Evolutionary conservation across 2,888 invertebrate species (phyloP).

Genomic region (Pseudoips prasinana): DNA sequence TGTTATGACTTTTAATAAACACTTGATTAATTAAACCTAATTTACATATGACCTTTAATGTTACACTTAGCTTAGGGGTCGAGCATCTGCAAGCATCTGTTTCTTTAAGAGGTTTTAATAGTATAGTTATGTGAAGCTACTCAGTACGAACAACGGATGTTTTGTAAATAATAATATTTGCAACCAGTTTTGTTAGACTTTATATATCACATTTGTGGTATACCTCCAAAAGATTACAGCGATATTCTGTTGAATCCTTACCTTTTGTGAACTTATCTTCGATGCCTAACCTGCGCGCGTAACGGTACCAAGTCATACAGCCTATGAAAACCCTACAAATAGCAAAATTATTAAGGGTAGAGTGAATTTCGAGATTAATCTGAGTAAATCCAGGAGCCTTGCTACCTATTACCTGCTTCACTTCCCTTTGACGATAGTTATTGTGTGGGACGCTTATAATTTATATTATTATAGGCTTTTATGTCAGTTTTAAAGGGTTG

Average conservation of each 20-base stretch:
- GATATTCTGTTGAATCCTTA: background rate
- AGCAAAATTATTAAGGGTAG: conserved; percentile 50
- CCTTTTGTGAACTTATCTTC: conserved; percentile 17
- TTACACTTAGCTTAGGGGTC: too few relatives aligned
- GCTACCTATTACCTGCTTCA: conserved; percentile 43
- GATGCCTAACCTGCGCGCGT: conserved; percentile 21
- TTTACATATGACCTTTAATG: too few relatives aligned
- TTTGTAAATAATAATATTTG: too few relatives aligned
- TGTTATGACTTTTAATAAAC: too few relatives aligned
- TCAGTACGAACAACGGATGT: too few relatives aligned
- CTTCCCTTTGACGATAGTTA: conserved; percentile 37
- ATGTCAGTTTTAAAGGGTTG: background rate
- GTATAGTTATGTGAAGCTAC: too few relatives aligned
- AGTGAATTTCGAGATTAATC: conserved; percentile 45
- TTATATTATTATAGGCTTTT: conserved; percentile 3
- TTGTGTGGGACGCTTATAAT: conserved; percentile 18
- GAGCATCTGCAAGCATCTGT: too few relatives aligned
- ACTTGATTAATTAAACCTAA: too few relatives aligned
- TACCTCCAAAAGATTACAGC: too few relatives aligned
- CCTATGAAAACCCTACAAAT: conserved; percentile 39
- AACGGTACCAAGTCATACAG: conserved; percentile 4
- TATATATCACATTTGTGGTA: too few relatives aligned
- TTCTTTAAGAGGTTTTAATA: too few relatives aligned
- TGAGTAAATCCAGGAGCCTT: conserved; percentile 24
- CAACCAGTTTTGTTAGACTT: too few relatives aligned